phyloP scores from a whole-genome alignment of 2,797 vertebrate species.

The Stomatorhinus walkeri region DNA sequence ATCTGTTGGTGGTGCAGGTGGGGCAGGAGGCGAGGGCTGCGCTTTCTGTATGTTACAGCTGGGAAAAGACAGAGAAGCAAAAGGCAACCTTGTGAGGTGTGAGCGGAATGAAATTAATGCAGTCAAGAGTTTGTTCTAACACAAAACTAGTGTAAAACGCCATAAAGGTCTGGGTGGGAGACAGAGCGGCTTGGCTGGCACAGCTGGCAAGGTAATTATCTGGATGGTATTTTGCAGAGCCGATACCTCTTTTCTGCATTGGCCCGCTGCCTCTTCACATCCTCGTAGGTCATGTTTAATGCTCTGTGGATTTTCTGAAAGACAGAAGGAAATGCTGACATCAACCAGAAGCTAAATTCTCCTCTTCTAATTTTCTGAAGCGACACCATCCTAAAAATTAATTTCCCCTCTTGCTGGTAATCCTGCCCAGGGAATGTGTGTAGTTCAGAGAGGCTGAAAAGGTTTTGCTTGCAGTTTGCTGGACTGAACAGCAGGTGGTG shows the following conservation, averaged over 20 bases:
- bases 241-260: conserved; percentile 64
- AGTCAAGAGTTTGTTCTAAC: neutral
- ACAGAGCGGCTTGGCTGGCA: neutral
- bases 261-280: conserved; percentile 51
- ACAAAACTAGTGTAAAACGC: neutral
- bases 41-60: conserved; percentile 51
- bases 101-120: neutral
- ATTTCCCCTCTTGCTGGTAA: conserved; percentile 4
- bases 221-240: neutral
- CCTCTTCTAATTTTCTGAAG: conserved; percentile 9
- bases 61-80: neutral
- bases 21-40: conserved; percentile 22
- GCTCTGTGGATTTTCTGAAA: conserved; percentile 83
- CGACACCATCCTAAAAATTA: conserved; percentile 12
- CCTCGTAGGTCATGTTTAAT: conserved; percentile 68
- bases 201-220: neutral
- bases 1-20: conserved; percentile 20
- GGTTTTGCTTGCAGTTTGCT: neutral
- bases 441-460: neutral
- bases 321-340: conserved; percentile 7
- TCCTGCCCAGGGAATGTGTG: neutral
- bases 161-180: neutral
- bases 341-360: neutral
- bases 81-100: neutral
- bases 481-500: conserved; percentile 23